Conservation (phyloP, 2,797 vertebrate genomes). For the Halcyon badia region DNA sequence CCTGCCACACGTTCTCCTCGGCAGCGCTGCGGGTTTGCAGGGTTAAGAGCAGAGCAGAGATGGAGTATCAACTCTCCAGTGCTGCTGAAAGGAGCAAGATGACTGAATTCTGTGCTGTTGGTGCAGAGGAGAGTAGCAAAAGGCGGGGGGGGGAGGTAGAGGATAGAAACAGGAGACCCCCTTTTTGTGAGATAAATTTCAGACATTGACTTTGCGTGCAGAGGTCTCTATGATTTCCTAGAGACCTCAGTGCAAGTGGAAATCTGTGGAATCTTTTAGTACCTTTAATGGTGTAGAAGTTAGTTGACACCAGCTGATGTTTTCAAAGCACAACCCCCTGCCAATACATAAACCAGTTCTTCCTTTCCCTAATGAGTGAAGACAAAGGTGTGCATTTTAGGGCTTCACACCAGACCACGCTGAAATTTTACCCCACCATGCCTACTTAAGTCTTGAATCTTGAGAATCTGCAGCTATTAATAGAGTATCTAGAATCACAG, state of each 20-base stretch:
- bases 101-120: neutral
- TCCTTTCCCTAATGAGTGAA: neutral
- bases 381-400: neutral
- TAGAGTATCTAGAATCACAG: too few relatives aligned
- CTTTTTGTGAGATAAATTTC: neutral
- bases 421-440: neutral
- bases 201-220: accelerated
- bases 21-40: accelerated
- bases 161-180: neutral
- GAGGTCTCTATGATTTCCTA: neutral
- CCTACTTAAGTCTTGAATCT: neutral
- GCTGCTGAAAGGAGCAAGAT: neutral
- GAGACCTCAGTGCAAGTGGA: neutral
- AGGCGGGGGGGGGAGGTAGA: accelerated
- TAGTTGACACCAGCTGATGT: neutral
- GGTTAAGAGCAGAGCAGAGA: neutral
- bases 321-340: neutral
- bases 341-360: neutral
- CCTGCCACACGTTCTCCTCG: accelerated
- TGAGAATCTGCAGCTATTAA: neutral
- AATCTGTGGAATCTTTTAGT: neutral
- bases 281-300: neutral
- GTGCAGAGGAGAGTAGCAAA: neutral
- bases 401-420: neutral
- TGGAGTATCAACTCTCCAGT: neutral